Percentiles rank a stretch among this genome's conserved stretches.
Conservation (phyloP, 2,797 vertebrate genomes). For the Spinibarbus caldwelli region DNA sequence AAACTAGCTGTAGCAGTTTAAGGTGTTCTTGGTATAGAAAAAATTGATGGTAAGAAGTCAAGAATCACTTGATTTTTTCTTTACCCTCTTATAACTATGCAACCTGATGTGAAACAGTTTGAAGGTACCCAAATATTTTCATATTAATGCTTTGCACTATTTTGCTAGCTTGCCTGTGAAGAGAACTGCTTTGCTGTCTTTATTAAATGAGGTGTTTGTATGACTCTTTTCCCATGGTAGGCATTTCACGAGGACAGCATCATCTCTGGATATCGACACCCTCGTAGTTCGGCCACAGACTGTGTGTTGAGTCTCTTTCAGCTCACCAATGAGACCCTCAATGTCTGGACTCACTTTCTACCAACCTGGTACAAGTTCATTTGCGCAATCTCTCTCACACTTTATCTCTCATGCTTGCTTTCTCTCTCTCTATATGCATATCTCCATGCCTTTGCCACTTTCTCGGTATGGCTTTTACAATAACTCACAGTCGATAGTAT, state of each 20-base stretch:
- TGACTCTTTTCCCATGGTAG: conserved; percentile 67
- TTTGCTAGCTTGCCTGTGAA: neutral
- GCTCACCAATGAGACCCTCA: conserved; percentile 95
- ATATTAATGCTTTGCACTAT: neutral
- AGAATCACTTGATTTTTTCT: conserved; percentile 22
- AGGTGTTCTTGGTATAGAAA: neutral
- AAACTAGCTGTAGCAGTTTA: neutral
- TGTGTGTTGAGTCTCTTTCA: conserved; percentile 93
- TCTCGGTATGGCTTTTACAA: neutral
- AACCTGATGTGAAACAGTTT: conserved; percentile 30
- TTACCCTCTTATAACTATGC: conserved; percentile 19
- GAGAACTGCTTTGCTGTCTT: conserved; percentile 2
- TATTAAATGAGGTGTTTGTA: neutral
- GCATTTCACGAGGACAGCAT: conserved; percentile 92
- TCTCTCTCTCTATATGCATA: neutral
- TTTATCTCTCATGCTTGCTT: neutral
- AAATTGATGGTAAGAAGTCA: neutral
- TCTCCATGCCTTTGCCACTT: neutral
- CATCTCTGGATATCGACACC: conserved; percentile 91
- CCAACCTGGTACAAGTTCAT: conserved; percentile 84
- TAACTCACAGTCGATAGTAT: neutral
- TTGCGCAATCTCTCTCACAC: neutral
- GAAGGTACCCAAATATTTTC: conserved; percentile 17
- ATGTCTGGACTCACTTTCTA: conserved; percentile 96
- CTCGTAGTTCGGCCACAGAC: conserved; percentile 85